Percentiles rank a stretch among this genome's conserved stretches.
phyloP scores from a whole-genome alignment of 2,888 invertebrate genomes.

The Luperina nickerlii region DNA sequence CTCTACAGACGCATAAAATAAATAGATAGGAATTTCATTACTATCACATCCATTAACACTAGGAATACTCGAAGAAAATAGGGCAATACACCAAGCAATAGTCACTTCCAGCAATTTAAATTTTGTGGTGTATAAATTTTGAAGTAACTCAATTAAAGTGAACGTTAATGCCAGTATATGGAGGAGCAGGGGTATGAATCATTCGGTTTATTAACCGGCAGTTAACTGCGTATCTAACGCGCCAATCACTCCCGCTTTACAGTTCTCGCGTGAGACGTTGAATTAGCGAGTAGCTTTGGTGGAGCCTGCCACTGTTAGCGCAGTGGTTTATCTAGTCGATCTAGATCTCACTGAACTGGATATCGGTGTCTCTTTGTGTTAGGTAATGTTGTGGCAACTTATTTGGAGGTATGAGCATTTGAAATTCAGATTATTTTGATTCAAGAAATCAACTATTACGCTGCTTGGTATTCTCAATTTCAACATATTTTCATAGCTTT shows the following conservation, averaged over 20 bases:
- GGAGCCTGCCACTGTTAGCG: slow-evolving; percentile 34
- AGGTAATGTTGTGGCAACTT: not conserved
- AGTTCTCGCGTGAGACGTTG: slow-evolving; percentile 69
- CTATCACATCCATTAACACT: slow-evolving; percentile 28
- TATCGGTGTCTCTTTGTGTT: slow-evolving; percentile 24
- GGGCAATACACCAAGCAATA: slow-evolving; percentile 44
- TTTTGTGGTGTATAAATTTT: slow-evolving; percentile 69
- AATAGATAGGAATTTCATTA: slow-evolving; percentile 55
- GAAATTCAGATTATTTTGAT: not conserved
- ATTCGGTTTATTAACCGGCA: slow-evolving; percentile 72
- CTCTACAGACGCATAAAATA: slow-evolving; percentile 35
- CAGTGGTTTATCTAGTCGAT: slow-evolving; percentile 28
- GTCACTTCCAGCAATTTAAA: slow-evolving; percentile 60
- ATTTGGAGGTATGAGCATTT: not conserved
- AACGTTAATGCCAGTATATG: slow-evolving; percentile 60
- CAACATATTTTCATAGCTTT: not conserved
- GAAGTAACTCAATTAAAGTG: slow-evolving; percentile 72
- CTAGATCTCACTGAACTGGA: slow-evolving; percentile 5
- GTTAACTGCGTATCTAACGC: slow-evolving; percentile 70
- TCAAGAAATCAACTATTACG: not conserved
- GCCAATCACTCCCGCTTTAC: slow-evolving; percentile 69
- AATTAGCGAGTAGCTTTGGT: slow-evolving; percentile 64
- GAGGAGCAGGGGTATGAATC: slow-evolving; percentile 71
- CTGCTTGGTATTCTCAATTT: not conserved
- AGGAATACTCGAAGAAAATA: slow-evolving; percentile 41